These are phyloP conservation scores for Hyposoter didymator DNA, from an alignment of 2,888 invertebrate genomes.

Conservation along the genomic window DNA sequence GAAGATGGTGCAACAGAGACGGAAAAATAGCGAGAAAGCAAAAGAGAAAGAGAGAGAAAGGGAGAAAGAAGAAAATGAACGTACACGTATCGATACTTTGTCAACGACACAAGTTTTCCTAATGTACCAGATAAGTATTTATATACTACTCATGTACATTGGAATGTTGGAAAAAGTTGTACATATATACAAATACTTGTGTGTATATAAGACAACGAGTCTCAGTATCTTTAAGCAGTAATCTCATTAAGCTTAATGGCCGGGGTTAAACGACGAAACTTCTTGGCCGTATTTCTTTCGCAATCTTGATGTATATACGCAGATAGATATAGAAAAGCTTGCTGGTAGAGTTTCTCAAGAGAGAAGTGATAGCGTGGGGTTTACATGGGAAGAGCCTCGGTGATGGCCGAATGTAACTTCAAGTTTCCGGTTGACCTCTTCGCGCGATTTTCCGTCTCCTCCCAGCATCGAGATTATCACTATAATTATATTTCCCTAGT, in stretches of 20 bases:
- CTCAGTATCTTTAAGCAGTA: conserved; percentile 69
- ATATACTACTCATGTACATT: conserved; percentile 41
- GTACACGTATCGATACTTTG: conserved; percentile 66
- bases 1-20: conserved; percentile 7
- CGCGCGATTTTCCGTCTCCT: background rate
- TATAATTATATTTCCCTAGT: conserved; percentile 40
- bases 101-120: conserved; percentile 60
- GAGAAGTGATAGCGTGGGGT: conserved; percentile 43
- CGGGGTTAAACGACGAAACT: conserved; percentile 76
- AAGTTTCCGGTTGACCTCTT: conserved; percentile 47
- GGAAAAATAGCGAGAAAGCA: background rate
- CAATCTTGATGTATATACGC: conserved; percentile 71
- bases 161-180: conserved; percentile 1
- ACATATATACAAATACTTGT: background rate
- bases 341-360: conserved; percentile 36
- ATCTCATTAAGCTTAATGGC: conserved; percentile 79
- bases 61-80: conserved; percentile 9
- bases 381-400: conserved; percentile 42
- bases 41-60: background rate
- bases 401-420: conserved; percentile 45
- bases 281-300: conserved; percentile 73
- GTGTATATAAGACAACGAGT: conserved; percentile 43
- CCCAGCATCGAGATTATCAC: conserved; percentile 16
- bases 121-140: conserved; percentile 63
- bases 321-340: conserved; percentile 5